Base-by-base conservation (phyloP, 1,140 invertebrate species). In the Eriosoma lanigerum region DNA sequence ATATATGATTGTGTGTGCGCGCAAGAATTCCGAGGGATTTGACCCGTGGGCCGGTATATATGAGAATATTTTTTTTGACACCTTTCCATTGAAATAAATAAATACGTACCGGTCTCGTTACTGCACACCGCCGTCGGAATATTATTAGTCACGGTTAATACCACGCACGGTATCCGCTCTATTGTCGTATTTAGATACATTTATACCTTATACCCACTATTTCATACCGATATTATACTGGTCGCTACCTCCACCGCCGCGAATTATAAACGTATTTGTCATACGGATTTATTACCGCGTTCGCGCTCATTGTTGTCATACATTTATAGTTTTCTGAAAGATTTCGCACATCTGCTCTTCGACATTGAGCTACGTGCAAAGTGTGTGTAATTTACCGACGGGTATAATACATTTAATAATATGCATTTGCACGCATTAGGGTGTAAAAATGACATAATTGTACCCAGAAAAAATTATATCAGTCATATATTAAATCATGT, bases 181-280 rank as follows among this genome's bases (percentile, higher is more conserved):
- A 62, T 78, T 78, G 75, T 78, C 50, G 21, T 38, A 38, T 38
- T 38, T 38, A 38, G 32, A 38, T 38, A 38, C 32, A 3, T 38
- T 4, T 38, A 38, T 4, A 38, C 32, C 3, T 4, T 38, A 38
- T n/a, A n/a, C n/a, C n/a, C 15, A 64, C 10, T 54, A 54, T 21
- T 21, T 10, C 21, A 21, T 3, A 21, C 19, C 70, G 50, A 32
- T 15, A 19, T 32, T 32, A 15, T 8, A 8, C 8, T 38, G 32
- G 8, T 52, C n/a, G 32, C n/a, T 9, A 19, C 38, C 44, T 38
- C 8, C 12, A 13, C 66, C 13, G 32, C 54, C 56, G 21, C 29
- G 56, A 78, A 78, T 78, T 78, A 78, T 46, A 78, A 78, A 78
- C 75, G 38, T 60, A 78, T 78, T 78, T 78, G 75, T 78, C 75